These are phyloP conservation scores for Hesperia comma DNA, from an alignment of 2,888 invertebrate genomes.

Conservation along the genomic window DNA sequence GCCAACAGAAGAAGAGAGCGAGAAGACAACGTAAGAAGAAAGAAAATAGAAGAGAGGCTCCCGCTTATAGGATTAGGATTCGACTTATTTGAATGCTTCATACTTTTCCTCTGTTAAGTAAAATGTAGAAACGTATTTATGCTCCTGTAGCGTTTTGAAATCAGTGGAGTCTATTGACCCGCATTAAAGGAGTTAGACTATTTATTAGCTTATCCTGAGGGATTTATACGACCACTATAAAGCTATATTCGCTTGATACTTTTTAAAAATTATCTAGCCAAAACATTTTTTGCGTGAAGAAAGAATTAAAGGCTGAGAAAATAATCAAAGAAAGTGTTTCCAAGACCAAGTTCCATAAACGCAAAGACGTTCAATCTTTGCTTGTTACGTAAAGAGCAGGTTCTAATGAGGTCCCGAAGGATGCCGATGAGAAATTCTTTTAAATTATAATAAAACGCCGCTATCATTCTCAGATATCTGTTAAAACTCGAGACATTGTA, in stretches of 20 bases:
- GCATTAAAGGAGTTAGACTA: no score
- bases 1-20: slow-evolving; percentile 49
- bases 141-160: no score
- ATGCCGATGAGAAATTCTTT: slow-evolving; percentile 5
- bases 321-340: slow-evolving; percentile 9
- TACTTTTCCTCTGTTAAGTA: neutral
- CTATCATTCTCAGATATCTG: slow-evolving; percentile 4
- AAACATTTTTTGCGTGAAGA: neutral
- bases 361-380: slow-evolving; percentile 32
- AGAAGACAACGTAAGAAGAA: slow-evolving; percentile 39
- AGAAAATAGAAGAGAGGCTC: neutral
- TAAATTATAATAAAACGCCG: slow-evolving; percentile 12
- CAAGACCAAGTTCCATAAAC: slow-evolving; percentile 44
- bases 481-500: slow-evolving; percentile 8
- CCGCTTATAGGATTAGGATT: no score
- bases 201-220: no score
- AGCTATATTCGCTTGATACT: neutral
- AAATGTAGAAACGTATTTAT: no score
- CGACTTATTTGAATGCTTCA: neutral
- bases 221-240: no score
- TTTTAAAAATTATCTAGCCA: neutral
- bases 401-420: slow-evolving; percentile 63
- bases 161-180: no score
- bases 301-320: slow-evolving; percentile 6
- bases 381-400: slow-evolving; percentile 47